Percentiles rank a stretch among this genome's conserved stretches.
Conservation (phyloP, 2,888 invertebrate species). For the Adelphocoris suturalis region DNA sequence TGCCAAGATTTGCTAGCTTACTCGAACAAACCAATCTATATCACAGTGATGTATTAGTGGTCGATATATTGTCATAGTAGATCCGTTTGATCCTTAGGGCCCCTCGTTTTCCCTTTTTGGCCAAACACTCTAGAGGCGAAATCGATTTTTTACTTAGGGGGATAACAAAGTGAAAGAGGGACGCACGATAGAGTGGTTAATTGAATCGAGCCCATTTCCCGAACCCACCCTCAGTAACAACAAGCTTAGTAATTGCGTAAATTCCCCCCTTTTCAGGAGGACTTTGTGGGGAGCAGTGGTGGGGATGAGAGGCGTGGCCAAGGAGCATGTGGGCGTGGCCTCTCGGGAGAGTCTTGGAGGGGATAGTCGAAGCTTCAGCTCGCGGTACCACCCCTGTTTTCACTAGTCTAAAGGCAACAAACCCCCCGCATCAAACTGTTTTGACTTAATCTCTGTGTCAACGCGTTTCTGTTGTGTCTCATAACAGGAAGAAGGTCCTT, state of each 20-base stretch:
- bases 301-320: slow-evolving; percentile 70
- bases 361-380: slow-evolving; percentile 66
- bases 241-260: slow-evolving; percentile 69
- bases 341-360: slow-evolving; percentile 4
- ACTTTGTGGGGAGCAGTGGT: slow-evolving; percentile 61
- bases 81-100: not conserved
- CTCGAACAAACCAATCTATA: too few species aligned
- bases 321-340: slow-evolving; percentile 65
- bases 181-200: slow-evolving; percentile 60
- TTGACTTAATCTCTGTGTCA: slow-evolving; percentile 86
- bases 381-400: slow-evolving; percentile 78
- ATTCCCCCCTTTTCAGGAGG: slow-evolving; percentile 18
- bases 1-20: too few species aligned
- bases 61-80: not conserved
- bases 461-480: slow-evolving; percentile 90
- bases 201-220: slow-evolving; percentile 60
- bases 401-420: slow-evolving; percentile 79
- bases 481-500: slow-evolving; percentile 82
- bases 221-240: slow-evolving; percentile 61
- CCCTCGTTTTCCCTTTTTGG: slow-evolving; percentile 26
- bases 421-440: slow-evolving; percentile 79
- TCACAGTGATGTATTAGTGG: not conserved
- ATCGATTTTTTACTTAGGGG: slow-evolving; percentile 67
- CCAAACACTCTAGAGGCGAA: slow-evolving; percentile 46
- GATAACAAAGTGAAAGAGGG: slow-evolving; percentile 64